Percentiles rank a stretch among this genome's conserved stretches.
Evolutionary conservation across 2,113 vertebrate genomes (phyloP).

Genomic region (Channa maculata): DNA sequence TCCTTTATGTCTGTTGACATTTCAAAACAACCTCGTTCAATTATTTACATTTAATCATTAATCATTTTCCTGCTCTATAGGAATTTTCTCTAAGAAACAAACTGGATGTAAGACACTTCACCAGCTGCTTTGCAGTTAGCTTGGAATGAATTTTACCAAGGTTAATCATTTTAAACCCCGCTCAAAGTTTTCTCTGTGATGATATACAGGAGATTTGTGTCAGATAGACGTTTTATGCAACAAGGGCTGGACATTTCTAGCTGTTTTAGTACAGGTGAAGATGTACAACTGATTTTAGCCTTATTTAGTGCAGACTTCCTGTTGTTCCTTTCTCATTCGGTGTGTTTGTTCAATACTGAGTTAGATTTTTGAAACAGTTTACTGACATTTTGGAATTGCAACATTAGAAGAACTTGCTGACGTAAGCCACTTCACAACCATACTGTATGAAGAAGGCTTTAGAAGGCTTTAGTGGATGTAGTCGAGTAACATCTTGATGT

Average conservation of each 20-base stretch:
- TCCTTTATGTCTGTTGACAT: conserved; percentile 7
- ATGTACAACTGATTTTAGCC: conserved; percentile 19
- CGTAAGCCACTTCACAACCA: background rate
- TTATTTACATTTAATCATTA: conserved; percentile 40
- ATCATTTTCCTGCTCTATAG: conserved; percentile 33
- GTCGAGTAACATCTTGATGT: too few species aligned
- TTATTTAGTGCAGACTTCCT: conserved; percentile 37
- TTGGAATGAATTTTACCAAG: conserved; percentile 18
- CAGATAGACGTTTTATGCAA: conserved; percentile 15
- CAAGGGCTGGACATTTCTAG: conserved; percentile 13
- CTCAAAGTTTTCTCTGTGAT: conserved; percentile 29
- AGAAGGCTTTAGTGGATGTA: background rate
- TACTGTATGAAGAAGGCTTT: background rate
- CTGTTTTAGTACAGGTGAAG: conserved; percentile 20
- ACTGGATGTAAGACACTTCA: conserved; percentile 9
- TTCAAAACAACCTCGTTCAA: background rate
- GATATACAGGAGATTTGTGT: conserved; percentile 54
- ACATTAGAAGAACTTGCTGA: background rate
- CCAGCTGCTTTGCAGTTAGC: conserved; percentile 13
- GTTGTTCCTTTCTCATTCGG: background rate
- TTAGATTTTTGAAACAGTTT: background rate
- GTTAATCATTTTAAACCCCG: conserved; percentile 36
- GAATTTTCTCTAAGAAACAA: conserved; percentile 20
- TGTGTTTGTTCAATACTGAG: background rate
- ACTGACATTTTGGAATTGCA: too few species aligned